Percentiles rank a stretch among this genome's conserved stretches.
Evolutionary conservation across 2,888 invertebrate species (phyloP).

Genomic region (Cheilosia vulpina): DNA sequence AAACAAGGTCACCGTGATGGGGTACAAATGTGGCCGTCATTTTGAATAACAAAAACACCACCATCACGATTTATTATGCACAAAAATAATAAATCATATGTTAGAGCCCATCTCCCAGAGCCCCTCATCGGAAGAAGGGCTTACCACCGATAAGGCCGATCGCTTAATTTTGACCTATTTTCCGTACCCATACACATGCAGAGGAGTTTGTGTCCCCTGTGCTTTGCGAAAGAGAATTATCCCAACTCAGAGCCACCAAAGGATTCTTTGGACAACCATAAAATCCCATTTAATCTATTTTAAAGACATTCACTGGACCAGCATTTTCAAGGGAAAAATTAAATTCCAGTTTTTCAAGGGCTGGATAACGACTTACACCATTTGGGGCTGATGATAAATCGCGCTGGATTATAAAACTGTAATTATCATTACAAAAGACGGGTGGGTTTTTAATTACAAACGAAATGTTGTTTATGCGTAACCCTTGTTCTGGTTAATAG

Average conservation of each 20-base stretch:
- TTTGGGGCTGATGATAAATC: conserved; percentile 16
- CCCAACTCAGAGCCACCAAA: not conserved
- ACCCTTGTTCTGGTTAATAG: no score
- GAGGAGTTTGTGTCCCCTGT: not conserved
- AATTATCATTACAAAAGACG: conserved; percentile 53
- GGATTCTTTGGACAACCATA: conserved; percentile 34
- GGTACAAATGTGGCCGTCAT: not conserved
- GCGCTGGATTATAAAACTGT: conserved; percentile 26
- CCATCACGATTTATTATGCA: conserved; percentile 42
- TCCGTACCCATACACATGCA: not conserved
- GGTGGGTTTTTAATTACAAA: no score
- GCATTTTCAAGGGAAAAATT: not conserved
- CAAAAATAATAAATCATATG: conserved; percentile 40
- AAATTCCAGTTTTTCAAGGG: no score
- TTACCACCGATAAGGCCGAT: conserved; percentile 15
- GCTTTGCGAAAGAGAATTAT: conserved; percentile 5
- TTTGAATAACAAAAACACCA: not conserved
- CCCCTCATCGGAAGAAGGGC: not conserved
- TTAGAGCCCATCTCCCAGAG: not conserved
- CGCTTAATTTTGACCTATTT: conserved; percentile 8
- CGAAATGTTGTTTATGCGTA: no score
- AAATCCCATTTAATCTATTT: conserved; percentile 27
- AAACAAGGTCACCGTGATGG: conserved; percentile 45
- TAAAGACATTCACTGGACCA: conserved; percentile 23
- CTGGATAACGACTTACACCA: no score